Conservation (phyloP, 2,888 invertebrate species). For the Melitaea athalia region DNA sequence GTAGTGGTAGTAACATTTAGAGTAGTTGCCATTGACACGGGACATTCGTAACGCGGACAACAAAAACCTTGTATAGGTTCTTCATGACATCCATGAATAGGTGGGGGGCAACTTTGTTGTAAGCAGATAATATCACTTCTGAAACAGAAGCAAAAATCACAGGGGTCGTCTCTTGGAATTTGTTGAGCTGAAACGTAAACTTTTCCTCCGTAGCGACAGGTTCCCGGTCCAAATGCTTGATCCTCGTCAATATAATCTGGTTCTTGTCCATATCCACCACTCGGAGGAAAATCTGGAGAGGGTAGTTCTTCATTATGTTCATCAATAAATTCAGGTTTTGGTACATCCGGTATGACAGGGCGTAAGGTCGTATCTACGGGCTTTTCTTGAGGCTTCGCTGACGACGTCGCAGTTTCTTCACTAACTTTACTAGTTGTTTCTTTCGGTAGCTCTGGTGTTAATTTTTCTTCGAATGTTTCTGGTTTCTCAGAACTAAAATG, state of each 20-base stretch:
- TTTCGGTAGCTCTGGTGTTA: slow-evolving; percentile 22
- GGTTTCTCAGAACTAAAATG: slow-evolving; percentile 24
- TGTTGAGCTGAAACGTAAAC: slow-evolving; percentile 97
- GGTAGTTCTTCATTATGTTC: slow-evolving; percentile 64
- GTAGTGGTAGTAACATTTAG: slow-evolving; percentile 93
- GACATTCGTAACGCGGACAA: slow-evolving; percentile 96
- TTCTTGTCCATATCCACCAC: slow-evolving; percentile 73
- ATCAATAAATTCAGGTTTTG: slow-evolving; percentile 58
- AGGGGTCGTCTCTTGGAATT: slow-evolving; percentile 96
- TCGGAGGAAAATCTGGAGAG: slow-evolving; percentile 64
- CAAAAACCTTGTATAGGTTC: slow-evolving; percentile 97
- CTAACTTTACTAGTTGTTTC: slow-evolving; percentile 26
- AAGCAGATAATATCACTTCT: slow-evolving; percentile 97
- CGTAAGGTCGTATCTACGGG: slow-evolving; percentile 46
- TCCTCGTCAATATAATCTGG: slow-evolving; percentile 91
- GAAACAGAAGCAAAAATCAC: slow-evolving; percentile 98
- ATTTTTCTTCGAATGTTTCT: slow-evolving; percentile 33
- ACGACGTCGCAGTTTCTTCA: slow-evolving; percentile 42
- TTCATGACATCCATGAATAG: slow-evolving; percentile 94
- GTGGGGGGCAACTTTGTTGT: slow-evolving; percentile 97
- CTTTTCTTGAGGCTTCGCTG: slow-evolving; percentile 53
- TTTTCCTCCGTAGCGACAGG: slow-evolving; percentile 95
- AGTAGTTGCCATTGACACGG: slow-evolving; percentile 92
- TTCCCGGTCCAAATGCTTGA: slow-evolving; percentile 92
- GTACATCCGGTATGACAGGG: slow-evolving; percentile 53